phyloP scores from a whole-genome alignment of 2,797 vertebrate genomes.

The Macropus fuliginosus region DNA sequence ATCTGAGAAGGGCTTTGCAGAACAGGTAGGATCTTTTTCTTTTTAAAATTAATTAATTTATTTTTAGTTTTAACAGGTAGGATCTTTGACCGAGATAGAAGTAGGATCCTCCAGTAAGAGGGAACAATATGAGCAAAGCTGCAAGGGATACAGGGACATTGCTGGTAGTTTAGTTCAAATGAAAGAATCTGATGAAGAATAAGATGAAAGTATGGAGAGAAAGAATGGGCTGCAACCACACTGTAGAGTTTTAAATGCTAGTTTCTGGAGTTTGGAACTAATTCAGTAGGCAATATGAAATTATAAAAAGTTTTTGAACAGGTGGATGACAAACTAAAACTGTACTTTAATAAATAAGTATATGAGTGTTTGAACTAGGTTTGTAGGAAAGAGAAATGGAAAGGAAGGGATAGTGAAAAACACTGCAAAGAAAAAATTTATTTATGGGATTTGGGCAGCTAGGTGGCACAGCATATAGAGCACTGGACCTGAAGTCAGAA shows the following conservation, averaged over 20 bases:
- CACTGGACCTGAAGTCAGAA: not conserved
- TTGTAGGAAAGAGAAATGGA: not conserved
- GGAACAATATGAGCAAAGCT: not conserved
- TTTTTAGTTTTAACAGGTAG: not conserved
- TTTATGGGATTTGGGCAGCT: not conserved
- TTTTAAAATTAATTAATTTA: too few relatives aligned
- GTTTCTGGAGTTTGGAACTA: not conserved
- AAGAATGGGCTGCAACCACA: too few relatives aligned
- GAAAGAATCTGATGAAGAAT: not conserved
- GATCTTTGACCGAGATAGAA: not conserved
- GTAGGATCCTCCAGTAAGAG: too few relatives aligned
- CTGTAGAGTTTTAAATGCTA: not conserved
- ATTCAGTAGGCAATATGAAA: not conserved
- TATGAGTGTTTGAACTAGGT: not conserved
- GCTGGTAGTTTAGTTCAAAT: not conserved
- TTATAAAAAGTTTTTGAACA: not conserved
- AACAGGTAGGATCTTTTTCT: not conserved
- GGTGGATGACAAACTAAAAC: not conserved
- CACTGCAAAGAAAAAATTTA: not conserved
- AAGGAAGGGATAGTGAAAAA: not conserved
- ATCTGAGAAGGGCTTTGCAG: not conserved
- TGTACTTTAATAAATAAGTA: not conserved
- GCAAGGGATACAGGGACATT: not conserved
- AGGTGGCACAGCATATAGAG: not conserved
- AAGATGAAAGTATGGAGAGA: not conserved